phyloP scores from a whole-genome alignment of 2,888 invertebrate species.

The Venusia cambrica region DNA sequence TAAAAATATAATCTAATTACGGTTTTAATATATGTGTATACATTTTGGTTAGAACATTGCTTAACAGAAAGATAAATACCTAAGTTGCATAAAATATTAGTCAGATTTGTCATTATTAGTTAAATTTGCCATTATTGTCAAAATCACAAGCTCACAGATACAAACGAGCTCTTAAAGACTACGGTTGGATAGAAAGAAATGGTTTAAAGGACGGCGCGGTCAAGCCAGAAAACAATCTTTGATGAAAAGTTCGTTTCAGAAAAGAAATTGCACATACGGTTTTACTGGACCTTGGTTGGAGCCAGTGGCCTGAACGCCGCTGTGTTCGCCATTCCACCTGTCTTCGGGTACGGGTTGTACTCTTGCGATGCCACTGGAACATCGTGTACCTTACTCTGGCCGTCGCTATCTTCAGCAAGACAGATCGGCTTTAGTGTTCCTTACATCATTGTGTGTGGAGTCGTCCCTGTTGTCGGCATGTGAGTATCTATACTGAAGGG shows the following conservation, averaged over 20 bases:
- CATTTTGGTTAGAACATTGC: too few relatives aligned
- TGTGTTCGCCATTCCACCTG: slow-evolving; percentile 68
- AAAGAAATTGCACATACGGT: slow-evolving; percentile 58
- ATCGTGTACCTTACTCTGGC: slow-evolving; percentile 72
- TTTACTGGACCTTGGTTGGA: slow-evolving; percentile 67
- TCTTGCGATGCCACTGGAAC: slow-evolving; percentile 76
- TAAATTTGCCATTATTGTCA: too few relatives aligned
- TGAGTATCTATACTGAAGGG: too few relatives aligned
- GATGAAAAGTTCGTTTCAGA: slow-evolving; percentile 59
- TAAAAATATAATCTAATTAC: neutral
- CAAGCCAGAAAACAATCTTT: too few relatives aligned
- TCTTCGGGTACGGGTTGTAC: slow-evolving; percentile 73
- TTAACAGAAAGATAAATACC: too few relatives aligned
- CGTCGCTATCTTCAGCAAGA: slow-evolving; percentile 53
- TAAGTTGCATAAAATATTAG: too few relatives aligned
- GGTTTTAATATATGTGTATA: too few relatives aligned
- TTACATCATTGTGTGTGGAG: slow-evolving; percentile 62
- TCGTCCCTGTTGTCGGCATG: slow-evolving; percentile 69
- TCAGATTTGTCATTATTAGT: too few relatives aligned
- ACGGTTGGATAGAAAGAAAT: too few relatives aligned
- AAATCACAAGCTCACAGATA: too few relatives aligned
- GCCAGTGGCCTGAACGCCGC: slow-evolving; percentile 65
- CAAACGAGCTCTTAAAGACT: too few relatives aligned
- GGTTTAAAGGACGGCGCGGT: too few relatives aligned
- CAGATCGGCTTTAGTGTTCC: slow-evolving; percentile 70